Evolutionary conservation across 2,888 invertebrate genomes (phyloP), one percentile per base, ranked within the genome.

Genomic region (Eumerus sabulonum): DNA sequence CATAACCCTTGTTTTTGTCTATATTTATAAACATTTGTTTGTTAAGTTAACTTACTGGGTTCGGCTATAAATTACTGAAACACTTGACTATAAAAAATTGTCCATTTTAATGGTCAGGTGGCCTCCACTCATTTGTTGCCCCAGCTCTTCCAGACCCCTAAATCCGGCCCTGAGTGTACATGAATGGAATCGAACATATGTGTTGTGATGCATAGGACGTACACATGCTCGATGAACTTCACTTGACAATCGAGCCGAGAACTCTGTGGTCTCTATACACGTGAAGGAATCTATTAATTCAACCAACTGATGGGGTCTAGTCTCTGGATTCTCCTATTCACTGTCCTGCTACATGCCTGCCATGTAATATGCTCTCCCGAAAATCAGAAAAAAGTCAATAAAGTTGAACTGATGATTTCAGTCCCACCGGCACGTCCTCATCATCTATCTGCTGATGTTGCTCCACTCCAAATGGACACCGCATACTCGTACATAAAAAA

Each of bases 311-410:
- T n/a, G n/a, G n/a, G n/a, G n/a, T n/a, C n/a, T n/a, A n/a, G n/a
- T n/a, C n/a, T n/a, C n/a, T 27, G 27, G 17, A 68, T 38, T n/a
- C 44, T 14, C 45, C 51, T 45, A 45, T 53, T 60, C 51, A 53
- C 38, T 60, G 27, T 47, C 53, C 48, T 48, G 47, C 38, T 51
- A 57, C 63, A 70, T 45, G 70, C 50, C 44, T 45, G 16, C 53
- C 74, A 63, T 63, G 57, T 53, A 53, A 63, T 53, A 44, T 44
- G 7, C 11, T 19, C 53, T 35, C n/a, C 36, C 47, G 53, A 63
- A 59, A 73, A 68, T 56, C 67, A 72, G 67, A 59, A 73, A 72
- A 63, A 59, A 73, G 63, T 56, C 67, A 72, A 73, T 64, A 73
- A 72, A 68, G 68, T 59, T 73, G 56, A 73, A 63, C 59, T 40